Evolutionary conservation across 2,888 invertebrate genomes (phyloP).

Genomic region (Melieria omissa): DNA sequence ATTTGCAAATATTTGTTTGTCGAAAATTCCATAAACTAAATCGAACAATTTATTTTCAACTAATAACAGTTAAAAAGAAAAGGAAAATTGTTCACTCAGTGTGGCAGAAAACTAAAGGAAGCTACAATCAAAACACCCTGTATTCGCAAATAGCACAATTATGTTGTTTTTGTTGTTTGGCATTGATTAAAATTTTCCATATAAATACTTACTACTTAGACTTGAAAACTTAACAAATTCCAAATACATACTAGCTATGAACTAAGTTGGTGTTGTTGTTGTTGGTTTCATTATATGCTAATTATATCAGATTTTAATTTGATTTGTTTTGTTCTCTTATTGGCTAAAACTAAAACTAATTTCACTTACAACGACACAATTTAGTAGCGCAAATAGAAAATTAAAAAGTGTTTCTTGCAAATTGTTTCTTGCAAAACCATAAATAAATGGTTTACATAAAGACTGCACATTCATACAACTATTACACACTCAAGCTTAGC

Average conservation of each 20-base stretch:
- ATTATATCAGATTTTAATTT: too few relatives aligned
- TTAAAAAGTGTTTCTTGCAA: too few relatives aligned
- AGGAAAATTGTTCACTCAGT: neutral
- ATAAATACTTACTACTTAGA: slow-evolving; percentile 6
- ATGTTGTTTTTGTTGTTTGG: neutral
- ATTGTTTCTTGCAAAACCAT: too few relatives aligned
- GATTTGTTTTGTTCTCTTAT: neutral
- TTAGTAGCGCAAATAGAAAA: too few relatives aligned
- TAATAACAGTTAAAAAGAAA: slow-evolving; percentile 2
- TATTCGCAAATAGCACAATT: neutral
- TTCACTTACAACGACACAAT: neutral
- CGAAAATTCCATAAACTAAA: too few relatives aligned
- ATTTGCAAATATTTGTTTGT: too few relatives aligned
- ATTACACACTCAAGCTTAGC: too few relatives aligned
- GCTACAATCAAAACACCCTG: neutral
- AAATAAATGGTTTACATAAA: too few relatives aligned
- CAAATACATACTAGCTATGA: slow-evolving; percentile 19
- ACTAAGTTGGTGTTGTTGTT: slow-evolving; percentile 21
- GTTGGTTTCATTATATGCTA: neutral
- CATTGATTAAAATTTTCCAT: slow-evolving; percentile 26
- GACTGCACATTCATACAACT: too few relatives aligned
- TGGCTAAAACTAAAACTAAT: neutral
- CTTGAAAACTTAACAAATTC: neutral
- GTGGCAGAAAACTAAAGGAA: slow-evolving; percentile 26
- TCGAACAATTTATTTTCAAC: neutral